Evolutionary conservation across 2,797 vertebrate genomes (phyloP).

Genomic region (Gobio occitaniae): DNA sequence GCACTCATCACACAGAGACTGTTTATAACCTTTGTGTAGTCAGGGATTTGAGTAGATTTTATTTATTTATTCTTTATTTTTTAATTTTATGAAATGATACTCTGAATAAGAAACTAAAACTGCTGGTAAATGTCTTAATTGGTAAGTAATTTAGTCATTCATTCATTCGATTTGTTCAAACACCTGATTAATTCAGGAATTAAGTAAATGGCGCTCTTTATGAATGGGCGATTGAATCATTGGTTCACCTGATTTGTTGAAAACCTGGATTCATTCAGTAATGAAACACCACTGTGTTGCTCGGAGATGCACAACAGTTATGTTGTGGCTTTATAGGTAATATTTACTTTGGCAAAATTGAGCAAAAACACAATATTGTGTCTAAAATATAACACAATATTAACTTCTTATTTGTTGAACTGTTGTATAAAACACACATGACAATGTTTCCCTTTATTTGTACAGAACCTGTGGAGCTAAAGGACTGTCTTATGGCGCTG

Average conservation of each 20-base stretch:
- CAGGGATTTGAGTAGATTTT: background rate
- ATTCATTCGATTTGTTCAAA: background rate
- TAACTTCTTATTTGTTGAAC: background rate
- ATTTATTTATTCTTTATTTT: no score
- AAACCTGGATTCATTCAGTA: no score
- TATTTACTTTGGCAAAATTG: background rate
- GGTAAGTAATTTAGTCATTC: background rate
- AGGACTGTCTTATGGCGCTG: constrained; percentile 91
- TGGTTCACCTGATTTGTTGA: no score
- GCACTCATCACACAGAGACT: background rate
- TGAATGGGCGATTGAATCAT: no score
- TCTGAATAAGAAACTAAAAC: background rate
- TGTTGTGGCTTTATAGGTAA: background rate
- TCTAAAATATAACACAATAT: background rate
- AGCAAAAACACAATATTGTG: background rate
- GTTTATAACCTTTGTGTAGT: background rate
- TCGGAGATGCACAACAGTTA: background rate
- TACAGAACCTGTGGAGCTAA: constrained; percentile 88
- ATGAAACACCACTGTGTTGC: background rate
- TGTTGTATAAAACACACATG: background rate
- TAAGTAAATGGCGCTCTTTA: background rate
- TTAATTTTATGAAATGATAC: background rate
- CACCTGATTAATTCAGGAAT: background rate
- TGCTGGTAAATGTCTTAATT: background rate
- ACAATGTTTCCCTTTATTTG: background rate